Conservation (phyloP, 2,113 vertebrate genomes). For the Neolamprologus sp. region DNA sequence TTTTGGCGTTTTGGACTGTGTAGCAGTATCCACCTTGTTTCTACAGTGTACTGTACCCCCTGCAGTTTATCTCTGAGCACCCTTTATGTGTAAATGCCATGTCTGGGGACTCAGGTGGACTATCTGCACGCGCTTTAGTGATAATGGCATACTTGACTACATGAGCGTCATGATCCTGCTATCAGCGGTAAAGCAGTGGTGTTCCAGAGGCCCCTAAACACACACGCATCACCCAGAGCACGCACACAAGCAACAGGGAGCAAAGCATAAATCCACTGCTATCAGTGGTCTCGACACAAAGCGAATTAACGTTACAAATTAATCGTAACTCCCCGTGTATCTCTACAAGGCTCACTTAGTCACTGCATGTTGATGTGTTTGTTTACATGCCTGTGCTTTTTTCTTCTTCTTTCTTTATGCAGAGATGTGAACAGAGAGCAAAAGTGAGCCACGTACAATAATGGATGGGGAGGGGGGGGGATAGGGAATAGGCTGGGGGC, state of each 20-base stretch:
- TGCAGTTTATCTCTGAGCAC: constrained; percentile 37
- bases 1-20: background rate
- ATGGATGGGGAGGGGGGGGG: background rate
- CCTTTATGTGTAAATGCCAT: constrained; percentile 54
- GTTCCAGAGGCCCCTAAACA: constrained; percentile 16
- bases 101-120: constrained; percentile 46
- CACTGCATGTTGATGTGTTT: background rate
- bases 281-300: constrained; percentile 18
- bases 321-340: constrained; percentile 31
- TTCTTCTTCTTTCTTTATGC: constrained; percentile 10
- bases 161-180: constrained; percentile 29
- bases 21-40: background rate
- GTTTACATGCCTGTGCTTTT: background rate
- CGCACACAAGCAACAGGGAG: background rate
- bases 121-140: constrained; percentile 37
- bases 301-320: constrained; percentile 31
- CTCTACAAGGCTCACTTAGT: constrained; percentile 11
- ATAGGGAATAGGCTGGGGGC: background rate
- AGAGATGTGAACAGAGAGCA: constrained; percentile 67
- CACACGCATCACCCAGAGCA: background rate
- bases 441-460: background rate
- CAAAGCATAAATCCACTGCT: constrained; percentile 15
- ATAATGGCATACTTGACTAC: constrained; percentile 43
- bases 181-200: constrained; percentile 45
- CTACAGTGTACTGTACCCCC: background rate